Evolutionary conservation across 2,888 invertebrate species (phyloP).

Genomic region (Emmelina monodactyla): DNA sequence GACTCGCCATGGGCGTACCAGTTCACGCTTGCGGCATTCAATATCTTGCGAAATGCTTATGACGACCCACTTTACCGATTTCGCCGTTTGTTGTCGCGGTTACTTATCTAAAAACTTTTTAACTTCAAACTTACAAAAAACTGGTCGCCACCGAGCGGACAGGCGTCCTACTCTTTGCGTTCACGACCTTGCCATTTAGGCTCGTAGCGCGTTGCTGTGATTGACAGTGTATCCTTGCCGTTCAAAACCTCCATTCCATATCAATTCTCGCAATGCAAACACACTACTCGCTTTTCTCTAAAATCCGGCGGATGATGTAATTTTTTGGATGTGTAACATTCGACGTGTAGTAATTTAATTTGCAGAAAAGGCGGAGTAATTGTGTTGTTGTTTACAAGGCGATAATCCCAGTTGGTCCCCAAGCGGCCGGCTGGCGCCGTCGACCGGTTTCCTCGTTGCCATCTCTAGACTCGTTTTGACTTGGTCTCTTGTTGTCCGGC

Average conservation of each 20-base stretch:
- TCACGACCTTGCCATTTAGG: slow-evolving; percentile 25
- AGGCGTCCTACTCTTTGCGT: slow-evolving; percentile 4
- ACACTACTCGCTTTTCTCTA: too few species aligned
- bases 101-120: slow-evolving; percentile 35
- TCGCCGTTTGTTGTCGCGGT: slow-evolving; percentile 47
- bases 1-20: slow-evolving; percentile 54
- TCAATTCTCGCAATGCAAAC: too few species aligned
- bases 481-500: slow-evolving; percentile 53
- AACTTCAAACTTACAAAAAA: slow-evolving; percentile 38
- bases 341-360: too few species aligned
- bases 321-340: too few species aligned
- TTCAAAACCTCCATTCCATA: too few species aligned
- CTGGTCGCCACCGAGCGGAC: slow-evolving; percentile 17
- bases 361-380: slow-evolving; percentile 20
- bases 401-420: slow-evolving; percentile 45
- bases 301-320: too few species aligned
- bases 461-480: slow-evolving; percentile 56
- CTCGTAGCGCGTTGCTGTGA: too few species aligned
- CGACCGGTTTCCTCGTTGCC: slow-evolving; percentile 59
- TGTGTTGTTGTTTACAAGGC: slow-evolving; percentile 60
- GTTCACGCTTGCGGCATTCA: slow-evolving; percentile 60
- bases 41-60: slow-evolving; percentile 63
- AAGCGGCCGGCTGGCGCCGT: slow-evolving; percentile 49
- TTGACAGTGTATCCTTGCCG: too few species aligned
- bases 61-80: slow-evolving; percentile 60